Evolutionary conservation across 1,140 invertebrate species (phyloP).

Genomic region (Drosophila neocordata): DNA sequence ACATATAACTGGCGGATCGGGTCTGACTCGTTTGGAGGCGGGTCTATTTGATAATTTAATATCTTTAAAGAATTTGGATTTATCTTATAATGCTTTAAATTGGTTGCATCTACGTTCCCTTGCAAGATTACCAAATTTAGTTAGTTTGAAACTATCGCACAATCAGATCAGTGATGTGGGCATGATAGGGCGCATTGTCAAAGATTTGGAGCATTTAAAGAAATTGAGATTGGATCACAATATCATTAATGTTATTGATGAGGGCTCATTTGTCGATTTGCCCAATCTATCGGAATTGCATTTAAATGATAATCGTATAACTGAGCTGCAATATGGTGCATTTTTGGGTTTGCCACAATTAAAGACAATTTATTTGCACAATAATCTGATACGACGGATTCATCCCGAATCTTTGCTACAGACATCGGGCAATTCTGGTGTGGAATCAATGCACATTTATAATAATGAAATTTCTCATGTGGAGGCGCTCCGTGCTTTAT

Average conservation of each 20-base stretch:
- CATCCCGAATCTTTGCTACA: conserved; percentile 92
- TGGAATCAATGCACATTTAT: conserved; percentile 90
- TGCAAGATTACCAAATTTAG: conserved; percentile 87
- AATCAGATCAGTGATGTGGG: conserved; percentile 90
- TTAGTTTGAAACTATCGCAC: conserved; percentile 87
- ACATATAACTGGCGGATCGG: conserved; percentile 88
- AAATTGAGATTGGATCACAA: conserved; percentile 89
- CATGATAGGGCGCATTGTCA: conserved; percentile 89
- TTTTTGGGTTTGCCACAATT: conserved; percentile 90
- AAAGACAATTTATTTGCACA: conserved; percentile 89
- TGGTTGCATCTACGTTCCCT: conserved; percentile 91
- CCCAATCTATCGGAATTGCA: conserved; percentile 88
- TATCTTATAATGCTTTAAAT: conserved; percentile 90
- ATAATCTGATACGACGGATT: conserved; percentile 90
- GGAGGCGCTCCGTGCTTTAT: conserved; percentile 87
- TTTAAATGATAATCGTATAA: conserved; percentile 89
- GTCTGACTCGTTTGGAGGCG: conserved; percentile 87
- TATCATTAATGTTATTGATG: conserved; percentile 87
- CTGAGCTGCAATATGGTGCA: conserved; percentile 89
- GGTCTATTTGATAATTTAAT: conserved; percentile 90
- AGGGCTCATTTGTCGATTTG: conserved; percentile 92
- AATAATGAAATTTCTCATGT: conserved; percentile 90
- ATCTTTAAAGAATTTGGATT: conserved; percentile 88
- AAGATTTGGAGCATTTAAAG: conserved; percentile 89
- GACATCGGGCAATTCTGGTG: conserved; percentile 85